Conservation (phyloP, 2,113 vertebrate genomes). For the Penelope pileata region DNA sequence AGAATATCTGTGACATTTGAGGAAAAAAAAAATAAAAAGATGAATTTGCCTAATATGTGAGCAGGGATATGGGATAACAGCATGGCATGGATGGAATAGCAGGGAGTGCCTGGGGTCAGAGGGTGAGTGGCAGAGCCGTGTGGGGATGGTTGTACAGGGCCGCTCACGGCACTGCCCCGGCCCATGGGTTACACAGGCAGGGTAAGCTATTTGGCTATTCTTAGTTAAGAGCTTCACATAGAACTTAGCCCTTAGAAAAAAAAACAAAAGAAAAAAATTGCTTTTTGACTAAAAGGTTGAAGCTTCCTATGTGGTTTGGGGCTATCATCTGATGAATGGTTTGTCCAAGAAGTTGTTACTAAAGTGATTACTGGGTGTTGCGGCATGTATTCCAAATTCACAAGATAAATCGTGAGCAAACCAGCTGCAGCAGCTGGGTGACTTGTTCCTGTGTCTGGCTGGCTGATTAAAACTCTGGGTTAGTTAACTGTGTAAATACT, state of each 20-base stretch:
- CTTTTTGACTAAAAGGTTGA: not conserved
- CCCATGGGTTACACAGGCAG: not conserved
- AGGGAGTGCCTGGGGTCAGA: not conserved
- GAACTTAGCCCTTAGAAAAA: not conserved
- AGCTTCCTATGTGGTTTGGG: not conserved
- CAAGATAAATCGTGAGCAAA: rapidly evolving
- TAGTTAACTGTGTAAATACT: not conserved
- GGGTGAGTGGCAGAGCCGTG: not conserved
- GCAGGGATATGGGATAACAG: not conserved
- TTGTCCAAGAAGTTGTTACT: not conserved
- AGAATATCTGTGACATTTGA: not conserved
- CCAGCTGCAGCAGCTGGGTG: not conserved
- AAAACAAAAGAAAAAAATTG: not conserved
- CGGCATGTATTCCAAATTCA: not conserved
- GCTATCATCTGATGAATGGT: not conserved
- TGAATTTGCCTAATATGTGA: not conserved
- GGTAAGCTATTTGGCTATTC: not conserved
- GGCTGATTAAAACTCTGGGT: not conserved
- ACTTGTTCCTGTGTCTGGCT: not conserved
- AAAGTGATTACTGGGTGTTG: not conserved
- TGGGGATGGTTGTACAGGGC: not conserved
- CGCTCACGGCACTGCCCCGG: rapidly evolving
- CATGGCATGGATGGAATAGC: not conserved
- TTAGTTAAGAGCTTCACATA: not conserved
- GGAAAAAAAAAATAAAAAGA: not conserved